phyloP scores from a whole-genome alignment of 2,888 invertebrate genomes.

The Mythimna ferrago region DNA sequence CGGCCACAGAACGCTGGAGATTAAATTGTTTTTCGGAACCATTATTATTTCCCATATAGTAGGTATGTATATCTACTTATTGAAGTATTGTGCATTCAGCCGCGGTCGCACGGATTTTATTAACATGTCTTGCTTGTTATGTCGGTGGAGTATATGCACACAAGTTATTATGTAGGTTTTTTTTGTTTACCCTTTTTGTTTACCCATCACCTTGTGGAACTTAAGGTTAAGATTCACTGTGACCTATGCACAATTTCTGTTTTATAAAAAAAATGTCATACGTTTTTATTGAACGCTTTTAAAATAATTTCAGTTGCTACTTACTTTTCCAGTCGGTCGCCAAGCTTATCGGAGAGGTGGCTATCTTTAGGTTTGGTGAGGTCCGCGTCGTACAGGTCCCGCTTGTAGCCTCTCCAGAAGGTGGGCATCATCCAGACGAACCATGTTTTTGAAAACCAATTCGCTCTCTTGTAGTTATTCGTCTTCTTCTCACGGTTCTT shows the following conservation, averaged over 20 bases:
- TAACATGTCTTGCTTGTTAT: constrained; percentile 63
- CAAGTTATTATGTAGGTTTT: constrained; percentile 46
- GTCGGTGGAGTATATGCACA: constrained; percentile 43
- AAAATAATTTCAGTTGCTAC: constrained; percentile 61
- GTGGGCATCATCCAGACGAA: constrained; percentile 90
- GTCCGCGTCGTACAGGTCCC: constrained; percentile 92
- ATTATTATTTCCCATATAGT: too few relatives aligned
- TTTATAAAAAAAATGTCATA: not conserved
- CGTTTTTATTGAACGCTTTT: not conserved
- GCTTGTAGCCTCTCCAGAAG: constrained; percentile 91
- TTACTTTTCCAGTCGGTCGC: constrained; percentile 92
- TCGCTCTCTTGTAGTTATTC: constrained; percentile 86
- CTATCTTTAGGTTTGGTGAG: constrained; percentile 93
- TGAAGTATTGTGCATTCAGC: constrained; percentile 54
- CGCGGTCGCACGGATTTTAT: constrained; percentile 64
- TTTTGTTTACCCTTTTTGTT: constrained; percentile 56
- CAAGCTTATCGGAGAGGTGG: constrained; percentile 92
- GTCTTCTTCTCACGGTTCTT: constrained; percentile 87
- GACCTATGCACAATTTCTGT: constrained; percentile 5
- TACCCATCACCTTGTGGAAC: constrained; percentile 70
- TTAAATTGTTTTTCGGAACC: too few relatives aligned
- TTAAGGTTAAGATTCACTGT: constrained; percentile 68
- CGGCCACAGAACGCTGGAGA: too few relatives aligned
- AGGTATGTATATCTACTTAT: constrained; percentile 32
- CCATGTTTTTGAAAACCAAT: constrained; percentile 85